Base-by-base conservation (phyloP, 2,113 vertebrate species). In the Pangasianodon hypophthalmus region DNA sequence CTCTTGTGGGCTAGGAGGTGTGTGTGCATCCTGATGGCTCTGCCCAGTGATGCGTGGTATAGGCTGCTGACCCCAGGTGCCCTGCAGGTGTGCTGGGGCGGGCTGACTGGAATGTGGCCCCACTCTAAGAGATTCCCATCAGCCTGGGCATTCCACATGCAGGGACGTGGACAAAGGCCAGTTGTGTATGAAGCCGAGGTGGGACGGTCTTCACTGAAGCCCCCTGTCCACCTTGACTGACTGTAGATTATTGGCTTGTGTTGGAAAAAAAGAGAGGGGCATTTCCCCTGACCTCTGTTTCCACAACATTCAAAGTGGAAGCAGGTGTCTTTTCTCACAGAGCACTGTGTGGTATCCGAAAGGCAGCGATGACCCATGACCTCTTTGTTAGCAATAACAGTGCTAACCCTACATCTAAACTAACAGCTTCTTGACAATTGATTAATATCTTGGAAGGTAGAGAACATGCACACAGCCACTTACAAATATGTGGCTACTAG, bases 21-120 rank as follows among this genome's bases (percentile, higher is more conserved):
- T 21, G 69, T 84, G 71, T 85, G 6, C 13, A 54, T 54, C 52
- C 2, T 84, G 0, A 86, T 58, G 83, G 84, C 84, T 91, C 71
- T 92, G 75, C 48, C 85, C 87, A 92, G 92, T 71, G 87, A 88
- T 90, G 92, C 92, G 26, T 89, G 85, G 32, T 60, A 89, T 85
- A 90, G 88, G 71, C 87, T 21, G 80, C 67, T 95, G 94, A 95
- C 95, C 96, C 94, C 95, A 94, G 95, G 94, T 94, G 93, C 95
- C 94, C 95, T 95, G 94, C 96, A 96, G 96, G 96, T 96, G 95
- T 95, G 95, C 91, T 41, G 88, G 91, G 93, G 90, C 92, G 60
- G 89, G 80, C 89, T 90, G 93, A 91, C 87, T 92, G 94, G 93
- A 95, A 94, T 94, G 94, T 92, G 92, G 90, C 88, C 92, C 89